These are phyloP conservation scores for Chiloscyllium plagiosum DNA, from an alignment of 2,113 vertebrate species.

Conservation along the genomic window DNA sequence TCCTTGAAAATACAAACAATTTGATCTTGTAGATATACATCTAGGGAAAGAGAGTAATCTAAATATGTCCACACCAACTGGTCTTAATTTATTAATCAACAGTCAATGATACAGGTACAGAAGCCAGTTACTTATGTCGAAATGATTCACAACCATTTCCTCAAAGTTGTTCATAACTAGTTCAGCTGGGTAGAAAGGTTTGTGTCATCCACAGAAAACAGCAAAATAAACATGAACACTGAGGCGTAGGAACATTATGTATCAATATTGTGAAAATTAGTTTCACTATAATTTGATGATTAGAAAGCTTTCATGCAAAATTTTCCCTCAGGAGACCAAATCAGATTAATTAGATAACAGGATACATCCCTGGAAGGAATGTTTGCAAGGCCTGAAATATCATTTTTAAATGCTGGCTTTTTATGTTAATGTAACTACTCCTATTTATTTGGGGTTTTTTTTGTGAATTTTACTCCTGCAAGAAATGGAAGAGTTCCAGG, in stretches of 20 bases:
- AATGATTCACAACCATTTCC: neutral
- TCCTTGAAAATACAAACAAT: neutral
- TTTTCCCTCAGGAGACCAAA: neutral
- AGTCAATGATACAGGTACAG: neutral
- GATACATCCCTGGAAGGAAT: neutral
- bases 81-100: neutral
- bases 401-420: neutral
- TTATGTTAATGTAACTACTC: neutral
- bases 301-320: neutral
- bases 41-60: neutral
- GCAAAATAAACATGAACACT: neutral
- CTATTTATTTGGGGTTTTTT: neutral
- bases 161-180: neutral
- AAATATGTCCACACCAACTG: neutral
- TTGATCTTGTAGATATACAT: neutral
- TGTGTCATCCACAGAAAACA: neutral
- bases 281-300: neutral
- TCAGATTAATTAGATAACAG: neutral
- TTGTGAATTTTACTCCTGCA: neutral
- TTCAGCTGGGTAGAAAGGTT: neutral
- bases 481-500: neutral
- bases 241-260: neutral
- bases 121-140: neutral
- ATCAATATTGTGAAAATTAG: neutral
- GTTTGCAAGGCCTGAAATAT: neutral